Evolutionary conservation across 2,888 invertebrate species (phyloP), one percentile per base, ranked within the genome.

Genomic region (Branchellion lobata): DNA sequence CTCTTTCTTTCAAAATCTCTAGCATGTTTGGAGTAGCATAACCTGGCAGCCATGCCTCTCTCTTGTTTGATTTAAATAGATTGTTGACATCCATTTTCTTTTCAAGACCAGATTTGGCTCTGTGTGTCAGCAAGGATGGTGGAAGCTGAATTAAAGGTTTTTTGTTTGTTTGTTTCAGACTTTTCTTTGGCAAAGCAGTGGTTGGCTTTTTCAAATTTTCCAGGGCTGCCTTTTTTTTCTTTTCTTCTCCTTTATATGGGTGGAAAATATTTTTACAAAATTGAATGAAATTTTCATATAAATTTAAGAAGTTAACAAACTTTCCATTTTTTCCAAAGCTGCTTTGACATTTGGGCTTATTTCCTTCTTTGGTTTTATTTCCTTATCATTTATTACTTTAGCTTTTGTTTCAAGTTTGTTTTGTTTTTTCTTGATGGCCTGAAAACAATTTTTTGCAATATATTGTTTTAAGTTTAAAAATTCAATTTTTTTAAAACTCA

Each of bases 1-100:
- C 61, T n/a, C 61, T 57, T n/a, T 57, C 61, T 57, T 57, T 57
- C 61, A 57, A 57, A 5, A 57, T 57, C 21, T 57, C 61, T n/a
- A 57, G 21, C 61, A 57, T 57, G 61, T 57, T 57, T 5, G 61
- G 61, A 18, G 61, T 57, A 3, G 61, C 61, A 57, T 57, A 57
- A 8, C n/a, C 24, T 24, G 61, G 61, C n/a, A 57, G 24, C 61
- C 61, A 57, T 8, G 61, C 61, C 5, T 3, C n/a, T n/a, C 61
- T 8, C 61, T 57, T 57, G 61, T 57, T 57, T 5, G 61, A 57
- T n/a, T 57, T 57, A n/a, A 57, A 57, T 14, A 57, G 61, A n/a
- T 57, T 57, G 61, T 57, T 57, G n/a, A 57, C 24, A n/a, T 57
- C 61, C 21, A 57, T n/a, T 24, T 57, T 57, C 61, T 57, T 57